These are phyloP conservation scores for Baryphthengus martii DNA, from an alignment of 2,113 vertebrate genomes.

Conservation along the genomic window DNA sequence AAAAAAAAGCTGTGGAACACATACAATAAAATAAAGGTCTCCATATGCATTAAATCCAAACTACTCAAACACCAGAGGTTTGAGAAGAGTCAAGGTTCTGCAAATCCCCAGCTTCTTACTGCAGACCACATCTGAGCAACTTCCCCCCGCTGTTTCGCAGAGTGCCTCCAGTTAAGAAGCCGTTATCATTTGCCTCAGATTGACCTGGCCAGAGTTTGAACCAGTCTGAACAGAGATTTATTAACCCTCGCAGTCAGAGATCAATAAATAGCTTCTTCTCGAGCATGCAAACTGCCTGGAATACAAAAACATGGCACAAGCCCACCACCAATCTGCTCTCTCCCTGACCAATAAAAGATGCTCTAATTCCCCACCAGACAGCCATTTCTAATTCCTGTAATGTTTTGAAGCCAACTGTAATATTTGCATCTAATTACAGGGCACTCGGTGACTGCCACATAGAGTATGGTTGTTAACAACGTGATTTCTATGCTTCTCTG, in stretches of 20 bases:
- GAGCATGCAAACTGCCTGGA: neutral
- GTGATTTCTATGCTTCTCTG: neutral
- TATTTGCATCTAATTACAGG: slow-evolving; percentile 12
- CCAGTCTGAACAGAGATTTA: slow-evolving; percentile 39
- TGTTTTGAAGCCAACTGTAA: neutral
- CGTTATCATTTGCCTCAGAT: neutral
- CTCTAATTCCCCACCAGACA: slow-evolving; percentile 3
- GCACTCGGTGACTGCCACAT: neutral
- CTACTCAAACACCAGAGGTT: neutral
- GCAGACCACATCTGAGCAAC: neutral
- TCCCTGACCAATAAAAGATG: neutral
- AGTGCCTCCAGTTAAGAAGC: neutral
- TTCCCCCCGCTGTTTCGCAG: neutral
- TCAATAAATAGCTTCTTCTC: slow-evolving; percentile 41
- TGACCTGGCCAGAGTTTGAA: slow-evolving; percentile 33
- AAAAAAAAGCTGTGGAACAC: neutral
- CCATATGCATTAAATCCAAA: neutral
- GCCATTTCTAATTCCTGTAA: slow-evolving; percentile 4
- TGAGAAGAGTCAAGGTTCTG: neutral
- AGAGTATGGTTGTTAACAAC: neutral
- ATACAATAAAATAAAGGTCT: neutral
- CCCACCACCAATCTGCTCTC: neutral
- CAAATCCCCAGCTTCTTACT: neutral
- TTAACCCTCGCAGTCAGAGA: slow-evolving; percentile 29
- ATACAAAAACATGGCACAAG: neutral